phyloP scores from a whole-genome alignment of 2,113 vertebrate species.

The Carlito syrichta region DNA sequence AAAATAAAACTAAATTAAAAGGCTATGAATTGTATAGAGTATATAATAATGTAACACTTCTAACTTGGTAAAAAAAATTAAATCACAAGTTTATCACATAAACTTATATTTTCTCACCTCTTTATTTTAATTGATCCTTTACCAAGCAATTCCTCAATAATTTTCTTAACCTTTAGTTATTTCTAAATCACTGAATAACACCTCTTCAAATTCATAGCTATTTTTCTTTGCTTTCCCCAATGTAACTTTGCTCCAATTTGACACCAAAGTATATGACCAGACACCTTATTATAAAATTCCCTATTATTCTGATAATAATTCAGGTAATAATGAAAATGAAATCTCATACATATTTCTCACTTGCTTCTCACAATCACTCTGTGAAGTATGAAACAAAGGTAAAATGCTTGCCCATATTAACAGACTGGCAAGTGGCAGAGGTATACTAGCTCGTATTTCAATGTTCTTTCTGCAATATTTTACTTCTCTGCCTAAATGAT shows the following conservation, averaged over 20 bases:
- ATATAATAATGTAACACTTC: conserved; percentile 12
- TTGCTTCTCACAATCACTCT: background rate
- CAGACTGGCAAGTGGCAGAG: background rate
- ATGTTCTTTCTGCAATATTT: conserved; percentile 17
- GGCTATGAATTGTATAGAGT: background rate
- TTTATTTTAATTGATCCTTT: conserved; percentile 9
- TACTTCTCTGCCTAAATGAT: background rate
- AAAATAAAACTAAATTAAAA: too few species aligned
- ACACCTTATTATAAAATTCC: conserved; percentile 13
- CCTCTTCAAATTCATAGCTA: conserved; percentile 7
- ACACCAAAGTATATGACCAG: conserved; percentile 16
- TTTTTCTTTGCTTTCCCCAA: conserved; percentile 33
- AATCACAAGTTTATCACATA: background rate
- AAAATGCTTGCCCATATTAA: background rate
- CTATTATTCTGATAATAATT: conserved; percentile 36
- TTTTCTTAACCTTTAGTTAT: conserved; percentile 26
- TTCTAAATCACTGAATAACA: conserved; percentile 28
- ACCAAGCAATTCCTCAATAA: conserved; percentile 3
- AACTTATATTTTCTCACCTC: background rate
- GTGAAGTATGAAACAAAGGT: background rate
- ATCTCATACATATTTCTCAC: background rate
- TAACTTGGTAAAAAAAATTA: conserved; percentile 33
- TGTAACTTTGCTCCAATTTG: conserved; percentile 28
- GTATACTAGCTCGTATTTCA: background rate
- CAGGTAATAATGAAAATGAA: conserved; percentile 43